A percentile compares a stretch with the other conserved stretches of the same genome.
Conservation (phyloP, 2,888 invertebrate genomes). For the Halictus ligatus region DNA sequence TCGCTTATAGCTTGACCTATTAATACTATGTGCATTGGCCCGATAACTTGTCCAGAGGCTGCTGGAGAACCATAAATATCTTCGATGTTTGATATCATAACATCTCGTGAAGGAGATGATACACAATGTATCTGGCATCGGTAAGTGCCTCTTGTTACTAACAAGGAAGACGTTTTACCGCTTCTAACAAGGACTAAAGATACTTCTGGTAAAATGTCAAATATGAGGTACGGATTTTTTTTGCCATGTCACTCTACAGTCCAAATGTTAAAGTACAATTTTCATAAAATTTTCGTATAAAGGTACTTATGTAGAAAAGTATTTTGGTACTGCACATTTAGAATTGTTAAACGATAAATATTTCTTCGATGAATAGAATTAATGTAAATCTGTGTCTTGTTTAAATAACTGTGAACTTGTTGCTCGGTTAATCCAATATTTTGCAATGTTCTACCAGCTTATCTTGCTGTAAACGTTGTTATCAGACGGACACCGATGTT, state of each 20-base stretch:
- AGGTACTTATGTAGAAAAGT: background rate
- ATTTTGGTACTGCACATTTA: background rate
- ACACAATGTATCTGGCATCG: background rate
- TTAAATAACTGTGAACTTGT: background rate
- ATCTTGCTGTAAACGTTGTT: background rate
- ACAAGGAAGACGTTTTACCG: background rate
- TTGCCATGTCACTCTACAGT: background rate
- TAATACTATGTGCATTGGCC: background rate
- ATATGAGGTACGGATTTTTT: background rate
- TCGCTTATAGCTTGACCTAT: background rate
- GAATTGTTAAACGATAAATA: background rate
- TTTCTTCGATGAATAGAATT: background rate
- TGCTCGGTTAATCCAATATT: background rate
- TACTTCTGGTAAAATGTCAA: background rate
- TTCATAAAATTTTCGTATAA: background rate
- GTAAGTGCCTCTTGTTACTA: background rate
- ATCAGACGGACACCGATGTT: background rate
- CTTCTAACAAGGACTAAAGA: background rate
- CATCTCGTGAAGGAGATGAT: background rate
- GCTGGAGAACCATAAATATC: conserved; percentile 7
- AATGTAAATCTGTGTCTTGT: background rate
- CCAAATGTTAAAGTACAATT: background rate
- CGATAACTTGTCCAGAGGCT: background rate
- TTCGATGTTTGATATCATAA: conserved; percentile 15
- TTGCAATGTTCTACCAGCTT: background rate